phyloP scores from a whole-genome alignment of 2,888 invertebrate genomes.

The Coleophora deauratella region DNA sequence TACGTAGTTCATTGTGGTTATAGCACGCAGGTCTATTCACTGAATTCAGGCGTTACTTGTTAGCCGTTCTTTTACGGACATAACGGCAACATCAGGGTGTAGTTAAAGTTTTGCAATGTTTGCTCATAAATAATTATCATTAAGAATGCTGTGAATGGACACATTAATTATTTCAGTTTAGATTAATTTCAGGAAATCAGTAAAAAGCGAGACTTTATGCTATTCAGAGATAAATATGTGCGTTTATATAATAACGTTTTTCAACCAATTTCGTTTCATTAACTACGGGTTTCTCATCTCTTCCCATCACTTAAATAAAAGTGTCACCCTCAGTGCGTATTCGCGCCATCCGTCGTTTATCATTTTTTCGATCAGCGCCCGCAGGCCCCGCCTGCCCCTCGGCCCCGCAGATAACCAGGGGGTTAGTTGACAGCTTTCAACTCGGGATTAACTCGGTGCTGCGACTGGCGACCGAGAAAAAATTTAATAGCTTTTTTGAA shows the following conservation, averaged over 20 bases:
- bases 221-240: too few species aligned
- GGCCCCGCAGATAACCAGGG: constrained; percentile 34
- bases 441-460: constrained; percentile 53
- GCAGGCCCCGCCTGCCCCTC: constrained; percentile 1
- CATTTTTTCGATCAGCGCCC: constrained; percentile 51
- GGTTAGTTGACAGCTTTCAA: constrained; percentile 57
- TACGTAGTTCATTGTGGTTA: too few species aligned
- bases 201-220: too few species aligned
- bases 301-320: constrained; percentile 26
- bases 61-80: too few species aligned
- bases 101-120: too few species aligned
- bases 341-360: constrained; percentile 43
- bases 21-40: too few species aligned
- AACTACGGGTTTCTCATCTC: constrained; percentile 23
- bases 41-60: too few species aligned
- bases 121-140: too few species aligned
- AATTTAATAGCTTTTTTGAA: constrained; percentile 51
- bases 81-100: too few species aligned
- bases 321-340: constrained; percentile 37
- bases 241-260: neutral
- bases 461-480: constrained; percentile 38
- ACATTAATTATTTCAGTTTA: too few species aligned
- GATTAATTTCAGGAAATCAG: too few species aligned
- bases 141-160: too few species aligned
- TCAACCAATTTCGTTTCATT: neutral